Evolutionary conservation across 1,140 invertebrate genomes (phyloP).

Genomic region (Conopomorpha cramerella): DNA sequence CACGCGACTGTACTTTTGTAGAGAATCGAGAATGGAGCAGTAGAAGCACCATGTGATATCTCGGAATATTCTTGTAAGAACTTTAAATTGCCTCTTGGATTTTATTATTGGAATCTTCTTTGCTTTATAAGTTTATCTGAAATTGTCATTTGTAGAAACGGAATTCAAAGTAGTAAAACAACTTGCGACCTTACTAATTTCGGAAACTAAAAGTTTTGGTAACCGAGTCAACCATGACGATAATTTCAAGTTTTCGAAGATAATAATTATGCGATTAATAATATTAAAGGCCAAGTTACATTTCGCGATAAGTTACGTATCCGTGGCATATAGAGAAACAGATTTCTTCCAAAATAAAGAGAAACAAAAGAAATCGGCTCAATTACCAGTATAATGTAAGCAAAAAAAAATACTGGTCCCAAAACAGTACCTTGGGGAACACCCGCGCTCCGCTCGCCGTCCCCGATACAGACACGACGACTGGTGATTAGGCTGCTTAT

Average conservation of each 20-base stretch:
- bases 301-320: too few species aligned
- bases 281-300: too few species aligned
- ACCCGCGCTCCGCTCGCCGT: conserved; percentile 31
- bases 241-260: too few species aligned
- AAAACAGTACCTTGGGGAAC: conserved; percentile 49
- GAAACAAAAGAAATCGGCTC: conserved; percentile 53
- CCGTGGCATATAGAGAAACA: too few species aligned
- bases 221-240: too few species aligned
- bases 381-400: conserved; percentile 52
- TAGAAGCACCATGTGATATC: neutral
- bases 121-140: too few species aligned
- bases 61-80: neutral
- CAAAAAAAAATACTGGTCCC: conserved; percentile 53
- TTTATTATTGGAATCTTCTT: neutral
- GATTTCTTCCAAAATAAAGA: conserved; percentile 36
- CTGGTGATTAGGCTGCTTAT: conserved; percentile 59
- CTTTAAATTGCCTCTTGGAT: too few species aligned
- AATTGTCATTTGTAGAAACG: too few species aligned
- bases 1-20: neutral
- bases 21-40: neutral
- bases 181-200: too few species aligned
- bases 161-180: too few species aligned
- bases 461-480: conserved; percentile 55
- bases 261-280: too few species aligned
- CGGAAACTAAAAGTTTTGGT: too few species aligned